Evolutionary conservation across 2,888 invertebrate species (phyloP).

Genomic region (Caradrina kadenii): DNA sequence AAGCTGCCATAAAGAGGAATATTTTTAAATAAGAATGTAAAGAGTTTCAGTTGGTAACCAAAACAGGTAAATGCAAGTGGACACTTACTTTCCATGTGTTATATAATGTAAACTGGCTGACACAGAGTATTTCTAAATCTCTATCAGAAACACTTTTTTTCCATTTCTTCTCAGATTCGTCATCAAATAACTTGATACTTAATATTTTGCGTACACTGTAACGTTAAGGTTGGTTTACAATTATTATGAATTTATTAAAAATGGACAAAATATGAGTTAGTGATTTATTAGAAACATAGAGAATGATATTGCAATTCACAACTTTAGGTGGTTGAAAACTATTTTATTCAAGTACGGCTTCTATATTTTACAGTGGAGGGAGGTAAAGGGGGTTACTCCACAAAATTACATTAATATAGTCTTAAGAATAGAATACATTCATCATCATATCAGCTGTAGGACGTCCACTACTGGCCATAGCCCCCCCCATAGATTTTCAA

Average conservation of each 20-base stretch:
- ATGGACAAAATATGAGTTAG: not conserved
- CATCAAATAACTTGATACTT: constrained; percentile 95
- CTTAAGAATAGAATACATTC: too few species aligned
- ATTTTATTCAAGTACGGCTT: not conserved
- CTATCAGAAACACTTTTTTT: constrained; percentile 94
- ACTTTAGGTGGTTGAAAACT: not conserved
- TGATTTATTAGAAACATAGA: too few species aligned
- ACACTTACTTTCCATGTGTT: constrained; percentile 92
- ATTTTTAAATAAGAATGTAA: not conserved
- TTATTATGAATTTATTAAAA: not conserved
- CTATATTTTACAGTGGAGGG: too few species aligned
- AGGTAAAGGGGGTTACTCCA: too few species aligned
- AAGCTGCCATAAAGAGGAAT: too few species aligned
- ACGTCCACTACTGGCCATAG: too few species aligned
- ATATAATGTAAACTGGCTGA: constrained; percentile 96
- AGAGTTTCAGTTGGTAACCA: not conserved
- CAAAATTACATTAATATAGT: too few species aligned
- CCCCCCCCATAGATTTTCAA: too few species aligned
- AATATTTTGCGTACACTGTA: constrained; percentile 94
- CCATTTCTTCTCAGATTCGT: constrained; percentile 94
- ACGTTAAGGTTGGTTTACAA: constrained; percentile 29
- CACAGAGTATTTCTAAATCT: constrained; percentile 93
- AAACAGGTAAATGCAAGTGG: not conserved
- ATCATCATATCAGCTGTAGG: too few species aligned
- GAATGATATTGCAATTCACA: too few species aligned